phyloP scores from a whole-genome alignment of 2,113 vertebrate genomes.

The Antechinus stuartii region DNA sequence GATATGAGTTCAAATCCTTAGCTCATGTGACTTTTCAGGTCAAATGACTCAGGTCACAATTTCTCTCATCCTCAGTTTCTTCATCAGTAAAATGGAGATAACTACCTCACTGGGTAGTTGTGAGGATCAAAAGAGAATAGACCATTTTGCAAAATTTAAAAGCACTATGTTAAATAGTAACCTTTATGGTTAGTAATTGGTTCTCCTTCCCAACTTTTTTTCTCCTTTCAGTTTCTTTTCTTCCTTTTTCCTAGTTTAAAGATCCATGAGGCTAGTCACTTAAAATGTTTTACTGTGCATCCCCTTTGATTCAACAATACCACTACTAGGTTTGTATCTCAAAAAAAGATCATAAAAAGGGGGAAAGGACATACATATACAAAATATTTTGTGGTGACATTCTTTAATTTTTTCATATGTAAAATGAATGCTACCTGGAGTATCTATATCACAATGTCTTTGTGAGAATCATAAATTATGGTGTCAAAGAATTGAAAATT shows the following conservation, averaged over 20 bases:
- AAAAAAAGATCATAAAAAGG: too few relatives aligned
- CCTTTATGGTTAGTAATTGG: neutral
- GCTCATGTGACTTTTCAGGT: too few relatives aligned
- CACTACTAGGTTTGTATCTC: too few relatives aligned
- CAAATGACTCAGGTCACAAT: neutral
- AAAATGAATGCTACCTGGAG: too few relatives aligned
- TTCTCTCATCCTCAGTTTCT: neutral
- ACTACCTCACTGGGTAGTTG: neutral
- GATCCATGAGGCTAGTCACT: neutral
- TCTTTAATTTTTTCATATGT: too few relatives aligned
- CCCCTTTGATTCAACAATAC: too few relatives aligned
- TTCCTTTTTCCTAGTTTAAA: neutral
- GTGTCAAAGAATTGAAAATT: too few relatives aligned
- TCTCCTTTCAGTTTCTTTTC: neutral
- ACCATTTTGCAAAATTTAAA: neutral
- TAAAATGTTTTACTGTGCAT: neutral
- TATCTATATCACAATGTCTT: too few relatives aligned
- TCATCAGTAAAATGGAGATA: neutral
- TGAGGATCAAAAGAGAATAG: neutral
- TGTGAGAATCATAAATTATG: too few relatives aligned
- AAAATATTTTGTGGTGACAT: too few relatives aligned
- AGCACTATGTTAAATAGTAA: neutral
- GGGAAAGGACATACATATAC: too few relatives aligned
- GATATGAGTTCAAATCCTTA: neutral
- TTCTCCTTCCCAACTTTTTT: neutral